phyloP scores from a whole-genome alignment of 2,797 vertebrate species.

The Scolopax bukidnonensis region DNA sequence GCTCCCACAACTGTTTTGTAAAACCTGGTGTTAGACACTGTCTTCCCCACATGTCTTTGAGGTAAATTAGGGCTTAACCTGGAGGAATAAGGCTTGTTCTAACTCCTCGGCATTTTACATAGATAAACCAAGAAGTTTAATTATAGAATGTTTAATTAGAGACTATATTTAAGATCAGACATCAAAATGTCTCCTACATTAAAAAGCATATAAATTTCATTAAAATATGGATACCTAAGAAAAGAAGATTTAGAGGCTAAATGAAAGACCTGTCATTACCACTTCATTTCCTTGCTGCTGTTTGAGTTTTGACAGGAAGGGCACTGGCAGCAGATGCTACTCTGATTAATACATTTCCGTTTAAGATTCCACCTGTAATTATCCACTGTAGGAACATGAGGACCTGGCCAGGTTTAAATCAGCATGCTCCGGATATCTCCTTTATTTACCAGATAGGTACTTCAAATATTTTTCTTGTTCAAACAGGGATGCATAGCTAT shows the following conservation, averaged over 20 bases:
- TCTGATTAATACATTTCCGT: neutral
- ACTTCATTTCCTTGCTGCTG: constrained; percentile 34
- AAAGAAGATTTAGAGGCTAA: constrained; percentile 22
- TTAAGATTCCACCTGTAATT: constrained; percentile 48
- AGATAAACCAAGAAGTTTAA: constrained; percentile 26
- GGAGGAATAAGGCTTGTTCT: neutral
- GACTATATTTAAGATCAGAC: constrained; percentile 8
- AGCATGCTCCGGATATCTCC: neutral
- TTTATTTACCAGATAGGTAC: neutral
- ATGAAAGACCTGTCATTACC: constrained; percentile 28
- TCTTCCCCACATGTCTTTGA: neutral
- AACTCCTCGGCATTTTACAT: constrained; percentile 22
- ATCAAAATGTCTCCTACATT: constrained; percentile 15
- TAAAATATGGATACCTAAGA: constrained; percentile 40
- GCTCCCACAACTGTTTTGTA: neutral
- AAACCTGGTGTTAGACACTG: neutral
- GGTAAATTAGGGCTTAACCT: neutral
- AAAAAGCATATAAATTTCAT: constrained; percentile 12
- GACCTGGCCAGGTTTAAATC: constrained; percentile 18
- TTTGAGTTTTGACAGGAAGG: neutral
- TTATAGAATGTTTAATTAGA: constrained; percentile 50
- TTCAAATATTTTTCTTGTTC: constrained; percentile 4
- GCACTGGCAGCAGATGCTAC: constrained; percentile 10
- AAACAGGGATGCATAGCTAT: neutral
- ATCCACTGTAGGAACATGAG: neutral